Percentiles rank a stretch among this genome's conserved stretches.
phyloP scores from a whole-genome alignment of 2,113 vertebrate genomes.

The Mionectes macconnelli region DNA sequence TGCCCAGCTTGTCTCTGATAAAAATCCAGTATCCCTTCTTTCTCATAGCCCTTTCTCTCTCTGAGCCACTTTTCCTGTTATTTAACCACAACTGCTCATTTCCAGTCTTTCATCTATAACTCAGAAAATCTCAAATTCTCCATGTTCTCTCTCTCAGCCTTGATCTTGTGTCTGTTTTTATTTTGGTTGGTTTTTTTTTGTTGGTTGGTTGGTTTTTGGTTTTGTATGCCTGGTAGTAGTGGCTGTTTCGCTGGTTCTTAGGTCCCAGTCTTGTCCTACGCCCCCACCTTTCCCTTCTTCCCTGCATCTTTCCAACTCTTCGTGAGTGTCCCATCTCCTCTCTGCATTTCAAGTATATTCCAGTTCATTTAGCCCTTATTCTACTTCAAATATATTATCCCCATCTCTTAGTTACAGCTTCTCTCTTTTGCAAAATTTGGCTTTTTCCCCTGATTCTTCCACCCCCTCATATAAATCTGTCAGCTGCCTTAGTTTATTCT shows the following conservation, averaged over 20 bases:
- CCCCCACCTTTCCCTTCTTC: neutral
- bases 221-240: neutral
- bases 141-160: neutral
- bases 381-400: neutral
- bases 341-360: neutral
- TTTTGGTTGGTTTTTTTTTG: neutral
- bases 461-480: neutral
- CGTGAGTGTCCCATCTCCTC: neutral
- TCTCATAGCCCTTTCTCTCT: neutral
- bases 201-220: too few relatives aligned
- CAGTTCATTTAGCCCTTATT: neutral
- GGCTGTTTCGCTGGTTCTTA: neutral
- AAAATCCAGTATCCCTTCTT: neutral
- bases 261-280: neutral
- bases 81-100: neutral
- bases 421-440: neutral
- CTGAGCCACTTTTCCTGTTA: neutral
- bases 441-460: conserved; percentile 8
- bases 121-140: neutral
- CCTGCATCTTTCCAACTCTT: neutral
- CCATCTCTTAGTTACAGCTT: neutral
- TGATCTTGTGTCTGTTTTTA: neutral
- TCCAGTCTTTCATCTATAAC: neutral
- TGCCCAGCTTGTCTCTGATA: neutral
- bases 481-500: neutral